Evolutionary conservation across 2,797 vertebrate genomes (phyloP).

Genomic region (Chelonia mydas): DNA sequence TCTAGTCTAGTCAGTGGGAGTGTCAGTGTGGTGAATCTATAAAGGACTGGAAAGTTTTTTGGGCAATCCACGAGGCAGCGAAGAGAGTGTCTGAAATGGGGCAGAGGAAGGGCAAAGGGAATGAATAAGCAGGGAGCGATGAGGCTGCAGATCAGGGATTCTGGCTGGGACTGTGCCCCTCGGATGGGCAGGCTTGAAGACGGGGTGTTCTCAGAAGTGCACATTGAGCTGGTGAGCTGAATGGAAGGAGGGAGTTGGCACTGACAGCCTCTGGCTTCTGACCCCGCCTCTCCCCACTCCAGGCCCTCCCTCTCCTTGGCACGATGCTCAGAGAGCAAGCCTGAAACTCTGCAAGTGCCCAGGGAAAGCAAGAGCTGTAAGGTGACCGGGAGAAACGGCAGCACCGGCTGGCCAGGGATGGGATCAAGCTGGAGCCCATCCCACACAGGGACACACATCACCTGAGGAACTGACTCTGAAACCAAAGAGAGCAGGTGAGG

Average conservation of each 20-base stretch:
- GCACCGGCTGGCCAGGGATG: not conserved
- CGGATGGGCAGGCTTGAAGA: not conserved
- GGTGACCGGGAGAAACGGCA: not conserved
- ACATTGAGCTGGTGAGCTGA: not conserved
- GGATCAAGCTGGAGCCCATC: not conserved
- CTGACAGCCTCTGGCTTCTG: not conserved
- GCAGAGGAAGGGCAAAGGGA: not conserved
- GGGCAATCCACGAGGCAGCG: not conserved
- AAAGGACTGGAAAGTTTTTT: not conserved
- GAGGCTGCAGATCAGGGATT: not conserved
- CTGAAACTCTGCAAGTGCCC: not conserved
- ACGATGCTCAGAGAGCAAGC: constrained; percentile 44
- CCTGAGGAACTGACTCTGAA: not conserved
- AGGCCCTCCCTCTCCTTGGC: constrained; percentile 62
- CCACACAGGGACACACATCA: not conserved
- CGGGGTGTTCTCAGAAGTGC: not conserved
- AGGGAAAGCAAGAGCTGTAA: not conserved
- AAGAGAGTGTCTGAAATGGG: not conserved
- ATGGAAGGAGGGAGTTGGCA: not conserved
- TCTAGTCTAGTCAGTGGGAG: not conserved
- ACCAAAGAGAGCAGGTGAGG: constrained; percentile 40
- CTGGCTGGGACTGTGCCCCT: not conserved
- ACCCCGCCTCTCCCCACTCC: constrained; percentile 43
- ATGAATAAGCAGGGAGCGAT: not conserved
- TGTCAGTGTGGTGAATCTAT: not conserved